Conservation (phyloP, 1,140 invertebrate species). For the Heliconius eleuchia region DNA sequence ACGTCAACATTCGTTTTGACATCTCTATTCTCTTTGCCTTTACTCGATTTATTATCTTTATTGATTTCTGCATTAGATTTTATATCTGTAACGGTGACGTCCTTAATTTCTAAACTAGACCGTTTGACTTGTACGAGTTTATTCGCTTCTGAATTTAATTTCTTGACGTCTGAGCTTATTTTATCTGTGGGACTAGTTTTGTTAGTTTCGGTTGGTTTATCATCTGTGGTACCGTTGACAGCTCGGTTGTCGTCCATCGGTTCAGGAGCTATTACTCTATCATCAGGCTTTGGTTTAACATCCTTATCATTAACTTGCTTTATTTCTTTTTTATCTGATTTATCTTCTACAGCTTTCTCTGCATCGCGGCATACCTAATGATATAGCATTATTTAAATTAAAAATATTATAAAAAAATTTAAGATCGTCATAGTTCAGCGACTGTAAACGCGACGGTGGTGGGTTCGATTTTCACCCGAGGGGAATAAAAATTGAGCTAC, state of each 20-base stretch:
- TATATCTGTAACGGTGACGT: constrained; percentile 17
- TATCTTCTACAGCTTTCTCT: constrained; percentile 69
- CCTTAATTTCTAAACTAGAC: constrained; percentile 18
- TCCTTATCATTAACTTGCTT: constrained; percentile 47
- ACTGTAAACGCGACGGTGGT: too few species aligned
- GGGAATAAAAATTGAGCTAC: too few species aligned
- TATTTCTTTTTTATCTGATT: constrained; percentile 50
- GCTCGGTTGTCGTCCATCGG: constrained; percentile 27
- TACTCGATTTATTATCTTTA: constrained; percentile 2
- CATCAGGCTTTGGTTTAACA: constrained; percentile 51
- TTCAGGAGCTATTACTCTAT: constrained; percentile 28
- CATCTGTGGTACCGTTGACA: constrained; percentile 35
- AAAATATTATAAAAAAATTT: background rate
- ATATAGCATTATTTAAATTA: background rate
- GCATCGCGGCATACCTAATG: constrained; percentile 74
- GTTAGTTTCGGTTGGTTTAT: constrained; percentile 35
- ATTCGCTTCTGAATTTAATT: constrained; percentile 39
- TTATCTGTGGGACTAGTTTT: constrained; percentile 43
- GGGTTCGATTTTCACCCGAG: too few species aligned
- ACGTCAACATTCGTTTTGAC: constrained; percentile 18
- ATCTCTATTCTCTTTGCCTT: constrained; percentile 16
- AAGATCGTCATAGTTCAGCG: too few species aligned
- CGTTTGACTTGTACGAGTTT: constrained; percentile 18
- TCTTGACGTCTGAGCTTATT: constrained; percentile 43
- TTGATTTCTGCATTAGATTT: constrained; percentile 19